Conservation (phyloP, 2,888 invertebrate species). For the Toxonevra muliebris region DNA sequence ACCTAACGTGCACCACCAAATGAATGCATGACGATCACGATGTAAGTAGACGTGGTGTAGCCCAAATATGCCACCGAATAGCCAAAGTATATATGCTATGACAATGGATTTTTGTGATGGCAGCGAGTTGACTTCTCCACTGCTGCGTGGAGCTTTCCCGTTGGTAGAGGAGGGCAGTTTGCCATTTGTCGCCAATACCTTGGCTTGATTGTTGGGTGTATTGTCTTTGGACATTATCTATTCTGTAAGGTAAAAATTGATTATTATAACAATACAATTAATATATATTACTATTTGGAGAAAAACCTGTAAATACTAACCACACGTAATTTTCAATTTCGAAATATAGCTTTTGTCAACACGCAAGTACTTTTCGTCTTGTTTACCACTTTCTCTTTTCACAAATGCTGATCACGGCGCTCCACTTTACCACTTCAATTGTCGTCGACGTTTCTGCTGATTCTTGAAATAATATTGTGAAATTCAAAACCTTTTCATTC, state of each 20-base stretch:
- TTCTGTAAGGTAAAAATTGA: too few species aligned
- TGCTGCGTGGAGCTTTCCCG: conserved; percentile 21
- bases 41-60: conserved; percentile 91
- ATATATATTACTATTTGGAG: too few species aligned
- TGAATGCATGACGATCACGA: conserved; percentile 88
- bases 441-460: conserved; percentile 31
- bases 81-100: conserved; percentile 84
- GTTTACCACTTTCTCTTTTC: conserved; percentile 55
- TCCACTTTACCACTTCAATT: conserved; percentile 36
- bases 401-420: conserved; percentile 50
- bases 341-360: background rate
- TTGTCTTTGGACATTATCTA: conserved; percentile 21
- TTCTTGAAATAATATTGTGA: background rate
- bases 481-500: conserved; percentile 6
- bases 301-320: background rate
- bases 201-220: conserved; percentile 9
- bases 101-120: conserved; percentile 69
- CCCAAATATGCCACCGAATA: conserved; percentile 88
- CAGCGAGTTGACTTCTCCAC: conserved; percentile 39
- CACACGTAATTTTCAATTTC: background rate
- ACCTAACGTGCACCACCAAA: conserved; percentile 86
- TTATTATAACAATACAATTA: too few species aligned
- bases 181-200: conserved; percentile 32
- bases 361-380: background rate
- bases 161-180: conserved; percentile 24